A percentile compares a stretch with the other conserved stretches of the same genome.
phyloP scores from a whole-genome alignment of 1,140 invertebrate species.

The Drosophila ohnishii region DNA sequence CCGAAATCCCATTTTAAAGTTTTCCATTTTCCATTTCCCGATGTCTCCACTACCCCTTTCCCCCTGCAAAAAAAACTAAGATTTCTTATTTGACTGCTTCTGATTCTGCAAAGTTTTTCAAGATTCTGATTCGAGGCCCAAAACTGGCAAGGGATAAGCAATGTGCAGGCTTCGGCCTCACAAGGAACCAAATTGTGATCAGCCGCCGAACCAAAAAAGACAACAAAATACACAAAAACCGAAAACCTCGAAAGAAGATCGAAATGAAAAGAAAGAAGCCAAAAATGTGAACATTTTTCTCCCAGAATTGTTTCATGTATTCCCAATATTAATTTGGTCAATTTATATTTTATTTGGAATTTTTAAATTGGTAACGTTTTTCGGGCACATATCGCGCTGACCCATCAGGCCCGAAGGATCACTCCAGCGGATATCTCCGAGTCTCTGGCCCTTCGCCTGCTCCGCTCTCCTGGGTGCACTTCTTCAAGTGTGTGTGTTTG shows the following conservation, averaged over 20 bases:
- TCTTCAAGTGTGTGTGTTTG: conserved; percentile 10
- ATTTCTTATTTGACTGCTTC: conserved; percentile 58
- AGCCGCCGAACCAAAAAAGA: conserved; percentile 4
- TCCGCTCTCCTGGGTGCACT: background rate
- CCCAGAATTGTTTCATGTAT: conserved; percentile 82
- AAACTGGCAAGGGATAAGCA: conserved; percentile 45
- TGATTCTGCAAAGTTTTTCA: conserved; percentile 47
- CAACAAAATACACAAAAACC: conserved; percentile 9
- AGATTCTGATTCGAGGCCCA: conserved; percentile 14
- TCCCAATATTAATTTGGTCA: conserved; percentile 82
- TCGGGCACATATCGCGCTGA: conserved; percentile 68
- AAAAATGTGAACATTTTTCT: conserved; percentile 80
- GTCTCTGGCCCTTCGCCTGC: background rate
- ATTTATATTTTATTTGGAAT: conserved; percentile 83
- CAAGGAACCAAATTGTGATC: conserved; percentile 38
- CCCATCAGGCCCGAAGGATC: conserved; percentile 61
- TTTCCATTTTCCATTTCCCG: conserved; percentile 60
- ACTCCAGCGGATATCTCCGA: conserved; percentile 39
- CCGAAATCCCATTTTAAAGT: conserved; percentile 75
- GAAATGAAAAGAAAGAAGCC: conserved; percentile 31
- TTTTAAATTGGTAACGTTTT: conserved; percentile 83
- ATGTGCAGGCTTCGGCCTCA: background rate
- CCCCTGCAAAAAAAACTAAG: conserved; percentile 14
- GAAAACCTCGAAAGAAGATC: conserved; percentile 22
- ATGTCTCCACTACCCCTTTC: conserved; percentile 13